These are phyloP conservation scores for Sitta europaea DNA, from an alignment of 2,113 vertebrate genomes.

Conservation along the genomic window DNA sequence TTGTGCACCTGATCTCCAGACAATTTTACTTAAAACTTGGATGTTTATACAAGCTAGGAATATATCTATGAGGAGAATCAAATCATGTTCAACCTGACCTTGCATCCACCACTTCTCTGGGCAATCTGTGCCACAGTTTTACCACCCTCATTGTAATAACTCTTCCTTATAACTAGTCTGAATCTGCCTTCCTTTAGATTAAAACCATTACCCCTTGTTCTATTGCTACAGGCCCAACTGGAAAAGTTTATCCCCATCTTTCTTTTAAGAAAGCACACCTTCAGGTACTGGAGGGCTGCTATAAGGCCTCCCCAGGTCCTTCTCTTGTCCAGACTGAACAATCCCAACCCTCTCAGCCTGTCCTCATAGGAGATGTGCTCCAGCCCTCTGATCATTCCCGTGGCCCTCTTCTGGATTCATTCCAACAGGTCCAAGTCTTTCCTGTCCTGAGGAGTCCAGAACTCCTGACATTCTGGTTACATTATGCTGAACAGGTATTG, in stretches of 20 bases:
- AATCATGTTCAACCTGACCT: background rate
- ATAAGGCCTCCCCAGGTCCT: background rate
- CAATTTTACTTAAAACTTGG: background rate
- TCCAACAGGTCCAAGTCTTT: background rate
- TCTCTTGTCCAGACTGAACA: background rate
- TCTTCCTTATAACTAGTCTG: background rate
- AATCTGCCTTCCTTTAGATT: background rate
- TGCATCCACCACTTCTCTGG: background rate
- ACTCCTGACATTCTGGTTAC: background rate
- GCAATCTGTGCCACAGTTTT: background rate
- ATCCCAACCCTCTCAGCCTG: background rate
- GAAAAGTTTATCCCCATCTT: background rate
- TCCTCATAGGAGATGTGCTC: accelerated
- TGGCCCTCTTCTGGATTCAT: background rate
- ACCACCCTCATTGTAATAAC: background rate
- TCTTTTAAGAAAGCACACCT: background rate
- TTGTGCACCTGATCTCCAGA: background rate
- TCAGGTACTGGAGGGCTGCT: background rate
- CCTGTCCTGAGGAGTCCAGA: background rate
- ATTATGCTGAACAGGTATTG: background rate
- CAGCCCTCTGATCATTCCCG: background rate
- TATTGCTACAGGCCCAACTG: background rate
- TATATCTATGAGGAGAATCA: background rate
- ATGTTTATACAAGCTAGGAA: background rate
- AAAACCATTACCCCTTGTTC: background rate